Conservation (phyloP, 2,888 invertebrate genomes). For the Ferdinandea cuprea region DNA sequence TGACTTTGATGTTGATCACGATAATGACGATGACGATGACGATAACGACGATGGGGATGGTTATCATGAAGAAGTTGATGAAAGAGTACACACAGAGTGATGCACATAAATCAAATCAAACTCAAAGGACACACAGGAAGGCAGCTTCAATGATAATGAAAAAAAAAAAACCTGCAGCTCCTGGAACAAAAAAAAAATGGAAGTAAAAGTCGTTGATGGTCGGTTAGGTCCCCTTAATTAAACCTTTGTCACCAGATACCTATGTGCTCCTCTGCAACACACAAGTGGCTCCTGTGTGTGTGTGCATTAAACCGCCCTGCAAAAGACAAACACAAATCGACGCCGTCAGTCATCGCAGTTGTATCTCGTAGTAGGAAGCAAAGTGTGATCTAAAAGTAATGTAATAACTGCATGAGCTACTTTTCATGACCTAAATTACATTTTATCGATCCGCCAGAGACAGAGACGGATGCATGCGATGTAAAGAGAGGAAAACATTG, state of each 20-base stretch:
- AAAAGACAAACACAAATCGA: conserved; percentile 26
- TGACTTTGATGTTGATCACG: conserved; percentile 15
- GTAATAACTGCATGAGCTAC: conserved; percentile 73
- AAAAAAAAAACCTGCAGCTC: background rate
- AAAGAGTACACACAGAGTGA: conserved; percentile 56
- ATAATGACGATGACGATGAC: conserved; percentile 23
- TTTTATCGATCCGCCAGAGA: conserved; percentile 65
- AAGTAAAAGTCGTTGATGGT: conserved; percentile 52
- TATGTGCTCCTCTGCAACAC: too few relatives aligned
- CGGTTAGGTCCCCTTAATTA: conserved; percentile 56
- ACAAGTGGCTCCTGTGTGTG: conserved; percentile 22
- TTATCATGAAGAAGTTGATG: conserved; percentile 23
- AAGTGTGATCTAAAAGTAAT: conserved; percentile 63
- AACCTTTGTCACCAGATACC: conserved; percentile 30
- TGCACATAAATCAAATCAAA: conserved; percentile 69
- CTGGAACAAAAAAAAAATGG: background rate
- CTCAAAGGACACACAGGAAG: conserved; percentile 28
- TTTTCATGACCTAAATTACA: conserved; percentile 73
- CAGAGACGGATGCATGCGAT: conserved; percentile 21
- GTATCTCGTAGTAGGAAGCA: background rate
- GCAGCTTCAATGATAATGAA: background rate
- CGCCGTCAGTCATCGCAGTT: conserved; percentile 9
- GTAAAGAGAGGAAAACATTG: conserved; percentile 48
- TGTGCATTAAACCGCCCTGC: background rate
- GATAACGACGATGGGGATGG: conserved; percentile 12